phyloP scores from a whole-genome alignment of 2,113 vertebrate species.

The Gasterosteus aculeatus region DNA sequence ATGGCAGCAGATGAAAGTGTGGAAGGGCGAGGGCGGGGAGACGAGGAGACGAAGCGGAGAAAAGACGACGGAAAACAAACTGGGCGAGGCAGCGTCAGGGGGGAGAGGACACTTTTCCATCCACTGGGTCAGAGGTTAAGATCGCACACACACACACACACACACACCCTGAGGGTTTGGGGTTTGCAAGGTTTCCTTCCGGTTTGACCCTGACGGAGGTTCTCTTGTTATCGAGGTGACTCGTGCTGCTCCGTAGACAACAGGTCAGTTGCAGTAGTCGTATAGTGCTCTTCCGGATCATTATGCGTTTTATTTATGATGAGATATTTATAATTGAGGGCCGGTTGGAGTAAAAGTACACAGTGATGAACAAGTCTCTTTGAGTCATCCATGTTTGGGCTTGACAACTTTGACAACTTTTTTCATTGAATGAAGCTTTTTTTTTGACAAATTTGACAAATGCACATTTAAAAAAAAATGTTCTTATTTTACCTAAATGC shows the following conservation, averaged over 20 bases:
- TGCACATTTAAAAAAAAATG: no score
- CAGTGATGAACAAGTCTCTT: not conserved
- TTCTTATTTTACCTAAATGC: not conserved
- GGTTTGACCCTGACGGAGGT: not conserved
- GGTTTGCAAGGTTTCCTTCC: not conserved
- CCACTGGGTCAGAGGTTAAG: conserved; percentile 65
- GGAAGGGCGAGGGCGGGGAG: conserved; percentile 46
- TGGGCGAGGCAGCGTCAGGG: conserved; percentile 20
- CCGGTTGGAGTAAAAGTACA: not conserved
- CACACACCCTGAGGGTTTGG: conserved; percentile 14
- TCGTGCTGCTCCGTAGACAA: not conserved
- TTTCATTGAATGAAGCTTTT: not conserved
- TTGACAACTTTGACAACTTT: not conserved
- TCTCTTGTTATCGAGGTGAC: not conserved
- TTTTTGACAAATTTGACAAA: not conserved
- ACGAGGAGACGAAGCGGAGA: conserved; percentile 56
- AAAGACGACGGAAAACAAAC: conserved; percentile 31
- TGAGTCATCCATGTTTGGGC: not conserved
- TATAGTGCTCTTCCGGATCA: not conserved
- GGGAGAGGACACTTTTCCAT: not conserved
- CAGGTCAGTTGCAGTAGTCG: not conserved
- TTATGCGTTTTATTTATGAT: no score
- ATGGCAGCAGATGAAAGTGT: conserved; percentile 64
- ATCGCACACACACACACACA: not conserved
- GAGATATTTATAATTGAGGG: no score